A percentile compares a stretch with the other conserved stretches of the same genome.
Conservation (phyloP, 2,797 vertebrate species). For the Huso huso region DNA sequence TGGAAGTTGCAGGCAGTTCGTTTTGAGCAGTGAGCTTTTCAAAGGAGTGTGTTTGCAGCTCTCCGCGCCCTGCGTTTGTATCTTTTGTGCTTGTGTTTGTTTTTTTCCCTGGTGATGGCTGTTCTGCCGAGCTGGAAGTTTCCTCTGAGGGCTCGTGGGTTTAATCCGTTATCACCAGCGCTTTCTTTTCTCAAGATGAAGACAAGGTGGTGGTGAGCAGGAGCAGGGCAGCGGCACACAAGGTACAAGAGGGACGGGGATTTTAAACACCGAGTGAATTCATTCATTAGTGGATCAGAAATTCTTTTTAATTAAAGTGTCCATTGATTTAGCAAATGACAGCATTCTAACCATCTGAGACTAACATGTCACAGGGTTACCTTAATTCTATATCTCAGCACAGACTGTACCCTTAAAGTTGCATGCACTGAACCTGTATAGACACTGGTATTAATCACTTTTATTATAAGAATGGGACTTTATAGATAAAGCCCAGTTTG, state of each 20-base stretch:
- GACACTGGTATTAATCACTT: no score
- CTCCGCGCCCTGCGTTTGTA: slow-evolving; percentile 13
- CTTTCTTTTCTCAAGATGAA: neutral
- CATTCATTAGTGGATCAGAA: neutral
- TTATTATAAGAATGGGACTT: no score
- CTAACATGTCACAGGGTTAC: no score
- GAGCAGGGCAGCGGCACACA: neutral
- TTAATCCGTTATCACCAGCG: neutral
- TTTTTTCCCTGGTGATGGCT: slow-evolving; percentile 26
- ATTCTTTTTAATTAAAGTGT: no score
- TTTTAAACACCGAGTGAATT: neutral
- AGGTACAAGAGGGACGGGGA: neutral
- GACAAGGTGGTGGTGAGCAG: neutral
- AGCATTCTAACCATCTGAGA: no score
- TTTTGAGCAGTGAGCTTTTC: no score
- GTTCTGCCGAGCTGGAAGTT: slow-evolving; percentile 10
- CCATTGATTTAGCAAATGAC: no score
- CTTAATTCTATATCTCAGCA: no score
- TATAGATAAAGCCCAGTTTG: no score
- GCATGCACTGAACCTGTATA: no score
- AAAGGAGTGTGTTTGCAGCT: no score
- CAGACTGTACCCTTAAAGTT: no score
- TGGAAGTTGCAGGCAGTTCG: neutral
- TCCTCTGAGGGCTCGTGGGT: neutral
- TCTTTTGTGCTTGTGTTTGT: slow-evolving; percentile 40